Evolutionary conservation across 2,797 vertebrate species (phyloP).

Genomic region (Acridotheres tristis): DNA sequence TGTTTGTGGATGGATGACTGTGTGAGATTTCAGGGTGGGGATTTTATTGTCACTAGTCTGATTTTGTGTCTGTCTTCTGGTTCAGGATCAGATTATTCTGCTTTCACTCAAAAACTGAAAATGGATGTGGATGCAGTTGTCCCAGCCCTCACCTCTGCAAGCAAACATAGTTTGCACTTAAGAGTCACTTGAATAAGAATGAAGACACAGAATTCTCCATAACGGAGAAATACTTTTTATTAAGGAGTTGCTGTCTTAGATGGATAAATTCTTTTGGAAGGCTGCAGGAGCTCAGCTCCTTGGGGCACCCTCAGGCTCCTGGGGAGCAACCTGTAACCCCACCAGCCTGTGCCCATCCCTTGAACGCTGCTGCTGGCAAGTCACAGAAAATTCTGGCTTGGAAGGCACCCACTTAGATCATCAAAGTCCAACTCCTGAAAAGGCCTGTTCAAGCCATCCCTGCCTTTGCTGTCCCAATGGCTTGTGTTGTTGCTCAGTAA

Average conservation of each 20-base stretch:
- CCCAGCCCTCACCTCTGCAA: neutral
- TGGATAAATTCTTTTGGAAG: neutral
- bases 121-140: neutral
- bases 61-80: neutral
- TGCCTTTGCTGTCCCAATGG: neutral
- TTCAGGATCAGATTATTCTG: neutral
- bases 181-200: neutral
- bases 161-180: neutral
- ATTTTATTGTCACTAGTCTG: neutral
- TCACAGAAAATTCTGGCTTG: neutral
- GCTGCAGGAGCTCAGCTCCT: neutral
- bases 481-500: neutral
- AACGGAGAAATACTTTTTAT: neutral
- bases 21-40: neutral
- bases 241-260: fast-evolving
- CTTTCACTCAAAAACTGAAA: neutral
- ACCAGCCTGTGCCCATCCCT: neutral
- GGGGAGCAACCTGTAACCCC: neutral
- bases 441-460: fast-evolving
- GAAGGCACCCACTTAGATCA: neutral
- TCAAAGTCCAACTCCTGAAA: neutral
- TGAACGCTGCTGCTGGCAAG: fast-evolving
- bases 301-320: neutral
- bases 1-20: neutral
- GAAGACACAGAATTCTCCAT: neutral